A percentile compares a stretch with the other conserved stretches of the same genome.
These are phyloP conservation scores for Teleiodes luculella DNA, from an alignment of 2,888 invertebrate species.

Conservation along the genomic window DNA sequence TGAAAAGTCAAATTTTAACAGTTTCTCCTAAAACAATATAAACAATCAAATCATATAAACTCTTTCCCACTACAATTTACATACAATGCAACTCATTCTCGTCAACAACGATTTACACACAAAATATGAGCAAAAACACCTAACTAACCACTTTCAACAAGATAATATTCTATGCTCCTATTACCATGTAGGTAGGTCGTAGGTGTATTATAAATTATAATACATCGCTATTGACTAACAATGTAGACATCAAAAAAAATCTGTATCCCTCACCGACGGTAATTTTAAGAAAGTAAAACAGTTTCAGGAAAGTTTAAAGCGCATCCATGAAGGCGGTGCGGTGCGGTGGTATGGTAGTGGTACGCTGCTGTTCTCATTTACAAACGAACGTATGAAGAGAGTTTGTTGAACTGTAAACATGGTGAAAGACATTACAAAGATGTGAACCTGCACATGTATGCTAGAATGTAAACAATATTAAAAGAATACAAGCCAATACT, in stretches of 20 bases:
- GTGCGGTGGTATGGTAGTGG: neutral
- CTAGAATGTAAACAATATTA: slow-evolving; percentile 4
- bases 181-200: slow-evolving; percentile 1
- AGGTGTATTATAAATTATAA: no score
- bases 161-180: slow-evolving; percentile 9
- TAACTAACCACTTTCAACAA: neutral
- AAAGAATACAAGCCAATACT: no score
- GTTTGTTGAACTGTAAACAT: slow-evolving; percentile 67
- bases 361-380: slow-evolving; percentile 24
- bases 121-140: slow-evolving; percentile 8
- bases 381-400: slow-evolving; percentile 30
- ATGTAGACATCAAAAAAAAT: neutral
- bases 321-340: no score
- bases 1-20: neutral
- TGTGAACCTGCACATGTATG: slow-evolving; percentile 39
- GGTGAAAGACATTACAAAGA: slow-evolving; percentile 69
- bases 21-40: neutral
- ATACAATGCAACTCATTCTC: slow-evolving; percentile 8
- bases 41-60: neutral
- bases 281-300: slow-evolving; percentile 15
- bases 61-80: slow-evolving; percentile 2
- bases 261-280: slow-evolving; percentile 2
- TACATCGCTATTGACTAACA: slow-evolving; percentile 10
- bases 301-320: slow-evolving; percentile 16
- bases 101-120: neutral